Conservation (phyloP, 2,113 vertebrate species). For the Amblyornis subalaris region DNA sequence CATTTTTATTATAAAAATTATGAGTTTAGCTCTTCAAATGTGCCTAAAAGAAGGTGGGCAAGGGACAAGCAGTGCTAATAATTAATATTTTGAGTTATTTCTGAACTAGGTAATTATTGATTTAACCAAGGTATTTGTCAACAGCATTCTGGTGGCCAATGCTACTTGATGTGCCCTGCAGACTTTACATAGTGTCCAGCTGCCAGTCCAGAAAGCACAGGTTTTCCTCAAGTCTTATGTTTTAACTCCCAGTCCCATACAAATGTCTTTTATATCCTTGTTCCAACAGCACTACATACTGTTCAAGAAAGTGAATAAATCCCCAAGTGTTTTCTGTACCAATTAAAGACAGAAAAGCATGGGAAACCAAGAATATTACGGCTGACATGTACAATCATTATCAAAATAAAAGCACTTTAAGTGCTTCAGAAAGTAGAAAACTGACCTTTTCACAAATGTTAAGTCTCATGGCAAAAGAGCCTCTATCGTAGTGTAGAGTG, state of each 20-base stretch:
- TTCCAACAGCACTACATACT: not conserved
- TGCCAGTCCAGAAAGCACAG: not conserved
- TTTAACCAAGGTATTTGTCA: not conserved
- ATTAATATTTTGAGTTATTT: not conserved
- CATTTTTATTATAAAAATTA: not conserved
- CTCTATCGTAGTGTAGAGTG: not conserved
- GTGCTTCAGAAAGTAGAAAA: not conserved
- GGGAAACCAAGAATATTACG: not conserved
- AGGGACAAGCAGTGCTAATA: not conserved
- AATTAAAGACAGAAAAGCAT: not conserved
- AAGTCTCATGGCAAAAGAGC: not conserved
- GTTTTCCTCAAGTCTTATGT: not conserved
- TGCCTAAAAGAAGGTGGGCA: not conserved
- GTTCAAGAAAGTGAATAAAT: not conserved
- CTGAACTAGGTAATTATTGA: not conserved
- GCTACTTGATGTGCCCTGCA: not conserved
- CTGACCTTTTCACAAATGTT: constrained; percentile 22
- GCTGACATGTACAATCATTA: not conserved
- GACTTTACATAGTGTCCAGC: not conserved
- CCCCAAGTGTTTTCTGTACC: not conserved
- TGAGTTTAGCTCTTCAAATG: not conserved
- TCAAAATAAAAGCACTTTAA: not conserved
- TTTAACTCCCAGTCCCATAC: not conserved
- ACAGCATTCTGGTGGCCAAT: not conserved
- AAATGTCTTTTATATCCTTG: not conserved